Conservation (phyloP, 1,140 invertebrate species). For the Orussus abietinus region DNA sequence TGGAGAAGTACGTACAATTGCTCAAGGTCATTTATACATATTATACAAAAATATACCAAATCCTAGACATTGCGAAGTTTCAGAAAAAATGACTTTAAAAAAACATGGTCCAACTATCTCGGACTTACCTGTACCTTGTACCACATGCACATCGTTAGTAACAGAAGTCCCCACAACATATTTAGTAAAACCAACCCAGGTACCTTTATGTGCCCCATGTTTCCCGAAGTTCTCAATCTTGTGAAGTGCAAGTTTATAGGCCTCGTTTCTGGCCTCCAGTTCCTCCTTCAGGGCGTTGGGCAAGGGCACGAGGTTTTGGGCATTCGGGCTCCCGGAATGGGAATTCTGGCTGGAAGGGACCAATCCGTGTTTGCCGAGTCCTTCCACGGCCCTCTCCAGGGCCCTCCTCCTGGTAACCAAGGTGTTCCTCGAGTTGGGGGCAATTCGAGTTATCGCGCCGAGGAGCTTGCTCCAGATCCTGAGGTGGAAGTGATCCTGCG, state of each 20-base stretch:
- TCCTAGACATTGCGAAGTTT: no score
- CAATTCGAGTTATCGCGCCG: slow-evolving; percentile 29
- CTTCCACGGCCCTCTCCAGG: slow-evolving; percentile 80
- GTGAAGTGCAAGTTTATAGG: slow-evolving; percentile 82
- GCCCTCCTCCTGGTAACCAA: slow-evolving; percentile 65
- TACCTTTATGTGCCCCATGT: slow-evolving; percentile 39
- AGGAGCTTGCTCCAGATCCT: slow-evolving; percentile 46
- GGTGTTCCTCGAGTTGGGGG: slow-evolving; percentile 57
- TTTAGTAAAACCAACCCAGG: not conserved
- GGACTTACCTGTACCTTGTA: no score
- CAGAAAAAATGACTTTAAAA: no score
- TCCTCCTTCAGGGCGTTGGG: slow-evolving; percentile 75
- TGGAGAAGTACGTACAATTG: no score
- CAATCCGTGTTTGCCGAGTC: slow-evolving; percentile 82
- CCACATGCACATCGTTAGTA: no score
- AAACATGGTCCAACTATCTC: no score
- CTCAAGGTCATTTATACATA: no score
- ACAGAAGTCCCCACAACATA: not conserved
- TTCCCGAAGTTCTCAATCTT: slow-evolving; percentile 66
- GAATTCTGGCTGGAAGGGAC: slow-evolving; percentile 47
- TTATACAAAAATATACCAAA: no score
- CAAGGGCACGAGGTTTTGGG: slow-evolving; percentile 61
- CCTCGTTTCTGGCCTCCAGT: slow-evolving; percentile 76
- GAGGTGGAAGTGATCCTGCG: slow-evolving; percentile 32
- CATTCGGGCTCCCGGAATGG: slow-evolving; percentile 48